These are phyloP conservation scores for Oostethus manadensis DNA, from an alignment of 2,113 vertebrate species.

Conservation along the genomic window DNA sequence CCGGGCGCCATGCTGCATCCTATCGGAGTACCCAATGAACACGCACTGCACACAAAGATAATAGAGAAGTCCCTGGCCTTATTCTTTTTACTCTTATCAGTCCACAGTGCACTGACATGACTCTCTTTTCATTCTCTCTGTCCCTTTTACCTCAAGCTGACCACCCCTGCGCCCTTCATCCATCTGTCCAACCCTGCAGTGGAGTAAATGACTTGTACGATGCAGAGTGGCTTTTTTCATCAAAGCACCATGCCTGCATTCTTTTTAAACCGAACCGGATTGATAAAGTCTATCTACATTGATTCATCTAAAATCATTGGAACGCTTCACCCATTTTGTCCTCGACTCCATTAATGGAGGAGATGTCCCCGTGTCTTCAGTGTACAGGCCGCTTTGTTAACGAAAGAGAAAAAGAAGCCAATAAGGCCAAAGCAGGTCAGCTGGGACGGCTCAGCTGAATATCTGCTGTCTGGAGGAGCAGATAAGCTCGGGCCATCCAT, in stretches of 20 bases:
- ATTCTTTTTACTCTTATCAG: constrained; percentile 62
- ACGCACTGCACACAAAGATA: constrained; percentile 56
- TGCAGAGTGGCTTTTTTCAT: neutral
- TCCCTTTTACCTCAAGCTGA: constrained; percentile 41
- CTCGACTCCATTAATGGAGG: constrained; percentile 27
- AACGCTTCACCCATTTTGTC: constrained; percentile 30
- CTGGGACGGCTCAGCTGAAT: constrained; percentile 54
- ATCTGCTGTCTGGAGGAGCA: constrained; percentile 59
- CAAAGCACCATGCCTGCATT: constrained; percentile 17
- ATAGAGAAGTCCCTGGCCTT: constrained; percentile 62
- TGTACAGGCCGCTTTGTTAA: constrained; percentile 68
- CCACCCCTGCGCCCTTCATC: constrained; percentile 29
- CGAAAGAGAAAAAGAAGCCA: constrained; percentile 42
- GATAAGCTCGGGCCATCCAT: constrained; percentile 64
- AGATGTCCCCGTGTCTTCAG: constrained; percentile 41
- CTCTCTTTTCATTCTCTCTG: constrained; percentile 30
- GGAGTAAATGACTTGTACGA: constrained; percentile 27
- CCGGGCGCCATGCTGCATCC: constrained; percentile 51
- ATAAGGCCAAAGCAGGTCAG: constrained; percentile 44
- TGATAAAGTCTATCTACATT: neutral
- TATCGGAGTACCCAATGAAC: constrained; percentile 51
- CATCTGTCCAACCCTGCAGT: constrained; percentile 24
- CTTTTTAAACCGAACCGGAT: neutral
- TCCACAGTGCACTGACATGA: constrained; percentile 58
- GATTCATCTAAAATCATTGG: constrained; percentile 47